phyloP scores from a whole-genome alignment of 30 jellyfish, hydroid and myxozoan genomes.

The Morbakka virulenta region DNA sequence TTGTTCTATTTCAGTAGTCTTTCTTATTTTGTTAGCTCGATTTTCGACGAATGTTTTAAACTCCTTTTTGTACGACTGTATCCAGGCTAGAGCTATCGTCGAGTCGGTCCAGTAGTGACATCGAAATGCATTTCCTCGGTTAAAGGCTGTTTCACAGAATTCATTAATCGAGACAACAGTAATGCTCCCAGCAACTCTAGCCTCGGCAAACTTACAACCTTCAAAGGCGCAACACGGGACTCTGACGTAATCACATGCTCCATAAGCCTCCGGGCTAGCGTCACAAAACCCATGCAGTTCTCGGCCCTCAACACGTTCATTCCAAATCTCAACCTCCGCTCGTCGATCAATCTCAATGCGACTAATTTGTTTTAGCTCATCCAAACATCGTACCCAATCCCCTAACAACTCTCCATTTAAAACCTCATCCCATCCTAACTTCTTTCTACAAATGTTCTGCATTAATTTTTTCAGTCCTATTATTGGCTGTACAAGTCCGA shows the following conservation, averaged over 20 bases:
- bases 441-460: neutral
- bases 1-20: too few relatives aligned
- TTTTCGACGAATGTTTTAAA: neutral
- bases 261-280: too few relatives aligned
- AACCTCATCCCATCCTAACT: neutral
- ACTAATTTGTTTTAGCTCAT: neutral
- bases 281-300: too few relatives aligned
- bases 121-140: neutral
- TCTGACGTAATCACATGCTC: too few relatives aligned
- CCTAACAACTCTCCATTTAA: neutral
- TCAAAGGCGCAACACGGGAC: neutral
- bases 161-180: too few relatives aligned
- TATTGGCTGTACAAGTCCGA: slow-evolving; percentile 11
- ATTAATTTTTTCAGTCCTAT: neutral
- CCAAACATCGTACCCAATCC: neutral
- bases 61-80: neutral
- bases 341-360: neutral
- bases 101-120: neutral
- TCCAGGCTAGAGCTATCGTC: neutral
- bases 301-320: neutral
- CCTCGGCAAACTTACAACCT: neutral
- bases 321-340: neutral
- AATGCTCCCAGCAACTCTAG: too few relatives aligned
- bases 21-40: neutral
- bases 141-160: neutral